Conservation (phyloP, 2,113 vertebrate genomes). For the Colistium nudipinnis region DNA sequence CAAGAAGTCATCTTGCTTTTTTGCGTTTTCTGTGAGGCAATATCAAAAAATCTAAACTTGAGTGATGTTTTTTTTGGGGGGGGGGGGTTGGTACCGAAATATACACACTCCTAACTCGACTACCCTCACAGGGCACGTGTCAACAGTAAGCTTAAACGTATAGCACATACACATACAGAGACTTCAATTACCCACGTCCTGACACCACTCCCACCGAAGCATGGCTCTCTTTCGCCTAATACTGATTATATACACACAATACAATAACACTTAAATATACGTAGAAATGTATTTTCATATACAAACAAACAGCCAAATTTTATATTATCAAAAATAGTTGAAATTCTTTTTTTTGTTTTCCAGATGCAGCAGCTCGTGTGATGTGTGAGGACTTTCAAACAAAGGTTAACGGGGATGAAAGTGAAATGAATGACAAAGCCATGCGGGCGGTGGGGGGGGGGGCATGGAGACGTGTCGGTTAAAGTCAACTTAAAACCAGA, state of each 20-base stretch:
- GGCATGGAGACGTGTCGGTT: neutral
- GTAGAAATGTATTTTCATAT: constrained; percentile 78
- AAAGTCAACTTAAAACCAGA: constrained; percentile 16
- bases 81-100: neutral
- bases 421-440: constrained; percentile 4
- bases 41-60: neutral
- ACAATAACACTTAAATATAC: constrained; percentile 83
- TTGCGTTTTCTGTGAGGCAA: constrained; percentile 27
- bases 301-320: constrained; percentile 67
- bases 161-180: constrained; percentile 34
- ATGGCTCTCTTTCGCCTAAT: constrained; percentile 80
- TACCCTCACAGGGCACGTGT: constrained; percentile 28
- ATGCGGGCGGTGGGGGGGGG: constrained; percentile 2
- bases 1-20: neutral
- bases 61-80: neutral
- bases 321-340: constrained; percentile 63
- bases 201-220: constrained; percentile 53
- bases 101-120: constrained; percentile 18
- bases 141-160: constrained; percentile 16
- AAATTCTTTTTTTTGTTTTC: constrained; percentile 62
- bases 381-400: constrained; percentile 11
- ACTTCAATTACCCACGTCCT: constrained; percentile 57
- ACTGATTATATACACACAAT: constrained; percentile 87
- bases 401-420: constrained; percentile 16
- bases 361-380: constrained; percentile 55